Base-by-base conservation (phyloP, 2,888 invertebrate species). In the Pterostichus madidus region DNA sequence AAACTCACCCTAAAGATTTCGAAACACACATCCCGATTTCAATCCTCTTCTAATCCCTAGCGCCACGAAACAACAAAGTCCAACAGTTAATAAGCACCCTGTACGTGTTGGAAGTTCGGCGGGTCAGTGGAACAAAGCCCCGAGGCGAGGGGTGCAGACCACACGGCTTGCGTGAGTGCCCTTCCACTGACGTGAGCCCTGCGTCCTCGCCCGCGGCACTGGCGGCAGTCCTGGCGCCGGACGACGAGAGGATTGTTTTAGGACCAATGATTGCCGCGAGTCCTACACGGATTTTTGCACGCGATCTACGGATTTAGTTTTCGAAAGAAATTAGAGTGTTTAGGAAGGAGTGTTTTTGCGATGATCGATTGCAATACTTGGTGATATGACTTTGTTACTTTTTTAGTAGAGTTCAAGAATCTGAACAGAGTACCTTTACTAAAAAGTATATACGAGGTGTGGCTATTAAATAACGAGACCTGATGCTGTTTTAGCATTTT, bases 231-330 rank as follows among this genome's bases (percentile, higher is more conserved):
- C 32, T 32, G 75, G 75, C 75, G 75, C 75, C 75, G 68, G 8
- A 7, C 68, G 1, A 15, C 35, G 31, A 32, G 8, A 56, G 24
- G 15, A 39, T 13, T 15, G 76, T 76, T 56, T 77, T 77, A 44
- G 77, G 59, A 77, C 77, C 77, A 77, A 59, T 77, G 59, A 59
- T 77, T 77, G 44, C 73, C 68, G 32, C 68, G 6, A 10, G 13
- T 11, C 68, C 6, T 31, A 59, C 77, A 39, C 44, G 61, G 64
- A 79, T 79, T 56, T 59, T 24, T 77, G 77, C 77, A 77, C 77
- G 77, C 77, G 77, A 77, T 39, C 53, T 77, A 59, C 56, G 59
- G 59, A 77, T 77, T 77, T 77, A 77, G 39, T 24, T 15, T 61
- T 61, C 3, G 39, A 39, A 39, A 1, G 44, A 68, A 31, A 68